Base-by-base conservation (phyloP, 2,797 vertebrate genomes). In the Bryconaethiops microstoma region DNA sequence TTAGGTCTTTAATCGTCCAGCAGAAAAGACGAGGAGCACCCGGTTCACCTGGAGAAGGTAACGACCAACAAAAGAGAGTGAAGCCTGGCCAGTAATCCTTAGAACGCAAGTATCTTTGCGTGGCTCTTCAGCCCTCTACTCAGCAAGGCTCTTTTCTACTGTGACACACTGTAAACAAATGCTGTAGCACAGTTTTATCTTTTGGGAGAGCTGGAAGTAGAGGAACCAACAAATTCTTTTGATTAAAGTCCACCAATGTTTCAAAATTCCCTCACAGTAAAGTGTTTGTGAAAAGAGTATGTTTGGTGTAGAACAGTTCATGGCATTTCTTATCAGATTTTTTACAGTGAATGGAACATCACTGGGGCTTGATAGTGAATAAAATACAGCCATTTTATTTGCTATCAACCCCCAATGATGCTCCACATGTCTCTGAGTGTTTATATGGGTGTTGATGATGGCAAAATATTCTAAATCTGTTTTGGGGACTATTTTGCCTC, bases 1-100 rank as follows among this genome's bases (percentile, higher is more conserved):
- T 76, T 74, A 76, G 82, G 59, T 23, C 68, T 25, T 2, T 10
- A 74, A 74, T 40, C 23, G 45, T 29, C 68, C 73, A 40, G 39
- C 7, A 1, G 78, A 59, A 62, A 29, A 73, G 50, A 29, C 10
- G 52, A 23, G 23, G 50, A 55, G 65, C 25, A 29, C 10, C 45
- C 9, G 42, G 48, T 42, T 55, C 23, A 55, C 35, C 64, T 54
- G 65, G 67, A 52, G 64, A 45, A 57, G 55, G 55, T 57, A 57
- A 57, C n/a, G 55, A 57, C n/a, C 7, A 19, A n/a, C 9, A 14
- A 5, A 62, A 67, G 40, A 52, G 50, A 40, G 52, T 42, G 42
- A 48, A 19, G 29, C 8, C 40, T 48, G 19, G 7, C 2, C 40
- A 23, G 48, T 69, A 21, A 69, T 48, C 65, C 21, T 19, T 8